Evolutionary conservation across 2,113 vertebrate species (phyloP).

Genomic region (Herpailurus yagouaroundi): DNA sequence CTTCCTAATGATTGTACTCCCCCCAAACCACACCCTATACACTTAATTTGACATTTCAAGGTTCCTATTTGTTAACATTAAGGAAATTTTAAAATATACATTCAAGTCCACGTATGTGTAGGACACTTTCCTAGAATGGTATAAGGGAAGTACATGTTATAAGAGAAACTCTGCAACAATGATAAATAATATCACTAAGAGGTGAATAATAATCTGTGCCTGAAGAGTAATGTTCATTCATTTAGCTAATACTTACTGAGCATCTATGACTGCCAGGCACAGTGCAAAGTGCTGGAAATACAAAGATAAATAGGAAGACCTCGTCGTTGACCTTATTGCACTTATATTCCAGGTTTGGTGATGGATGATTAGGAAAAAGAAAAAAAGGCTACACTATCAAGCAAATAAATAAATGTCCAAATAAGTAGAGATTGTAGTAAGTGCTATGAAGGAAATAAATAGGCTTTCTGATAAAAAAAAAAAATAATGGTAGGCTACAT

Average conservation of each 20-base stretch:
- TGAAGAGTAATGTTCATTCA: not conserved
- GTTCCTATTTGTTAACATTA: not conserved
- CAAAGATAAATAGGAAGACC: not conserved
- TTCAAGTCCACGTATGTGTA: not conserved
- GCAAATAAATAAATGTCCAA: not conserved
- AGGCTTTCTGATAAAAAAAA: not conserved
- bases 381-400: not conserved
- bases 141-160: not conserved
- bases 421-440: not conserved
- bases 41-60: not conserved
- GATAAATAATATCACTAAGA: not conserved
- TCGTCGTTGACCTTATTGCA: not conserved
- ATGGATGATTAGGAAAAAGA: not conserved
- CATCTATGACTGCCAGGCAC: not conserved
- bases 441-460: not conserved
- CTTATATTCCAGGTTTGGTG: not conserved
- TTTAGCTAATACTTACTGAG: not conserved
- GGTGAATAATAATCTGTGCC: not conserved
- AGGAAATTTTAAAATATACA: not conserved
- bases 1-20: not conserved
- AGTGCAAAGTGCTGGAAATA: not conserved
- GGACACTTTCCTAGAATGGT: not conserved
- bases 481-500: not conserved
- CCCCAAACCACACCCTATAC: accelerated
- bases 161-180: not conserved